Evolutionary conservation across 2,113 vertebrate genomes (phyloP), one percentile per base, ranked within the genome.

Genomic region (Sprattus sprattus): DNA sequence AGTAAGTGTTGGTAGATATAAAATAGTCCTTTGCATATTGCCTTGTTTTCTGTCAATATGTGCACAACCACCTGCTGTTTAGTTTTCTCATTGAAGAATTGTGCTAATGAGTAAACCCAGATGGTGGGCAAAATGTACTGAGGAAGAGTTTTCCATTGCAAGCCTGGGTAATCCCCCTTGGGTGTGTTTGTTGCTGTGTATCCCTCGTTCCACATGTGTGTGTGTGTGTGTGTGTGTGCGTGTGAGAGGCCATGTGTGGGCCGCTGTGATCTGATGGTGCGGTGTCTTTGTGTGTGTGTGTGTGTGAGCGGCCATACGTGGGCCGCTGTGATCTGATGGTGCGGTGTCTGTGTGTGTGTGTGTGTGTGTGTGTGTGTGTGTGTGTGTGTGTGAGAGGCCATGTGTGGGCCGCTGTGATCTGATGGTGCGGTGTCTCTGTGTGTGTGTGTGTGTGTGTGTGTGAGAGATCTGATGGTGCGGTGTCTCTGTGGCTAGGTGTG

Each of bases 401-500:
- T 25, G 8, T 8, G 22, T 64, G 9, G 7, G 22, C 57, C 9
- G 22, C 22, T 64, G 52, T 20, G 57, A 9, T 22, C 57, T 64
- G 57, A 64, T 64, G 57, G 22, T n/a, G n/a, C n/a, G n/a, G 60
- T 22, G 22, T 25, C 5, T 64, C 22, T 64, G 60, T 64, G 60
- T 64, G 60, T 64, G 60, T 64, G 60, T 64, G 20, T 49, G 54
- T 82, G 44, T 64, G 60, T n/a, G n/a, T n/a, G n/a, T n/a, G n/a
- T n/a, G n/a, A n/a, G n/a, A n/a, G n/a, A n/a, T n/a, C n/a, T n/a
- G n/a, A n/a, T n/a, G n/a, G n/a, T 64, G 57, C 22, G 15, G 52
- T 57, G 52, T 57, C 15, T 20, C 4, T 64, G 60, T 64, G 60
- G n/a, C 22, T 64, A 99, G 98, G 95, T 97, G 94, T 91, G 98